phyloP scores from a whole-genome alignment of 1,140 invertebrate species.

The Harlomillsia oculata region DNA sequence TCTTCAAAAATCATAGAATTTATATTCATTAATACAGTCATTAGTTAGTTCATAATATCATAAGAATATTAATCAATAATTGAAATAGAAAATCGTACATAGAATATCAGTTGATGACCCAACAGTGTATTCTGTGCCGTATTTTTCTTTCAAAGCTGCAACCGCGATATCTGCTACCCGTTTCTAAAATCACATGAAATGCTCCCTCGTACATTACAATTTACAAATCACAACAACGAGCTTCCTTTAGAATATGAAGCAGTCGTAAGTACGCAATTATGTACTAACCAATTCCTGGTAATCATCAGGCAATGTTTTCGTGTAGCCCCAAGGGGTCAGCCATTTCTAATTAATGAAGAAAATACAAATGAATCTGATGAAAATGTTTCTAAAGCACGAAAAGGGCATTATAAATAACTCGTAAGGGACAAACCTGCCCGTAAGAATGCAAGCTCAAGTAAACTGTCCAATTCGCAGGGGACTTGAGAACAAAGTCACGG shows the following conservation, averaged over 20 bases:
- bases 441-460: constrained; percentile 16
- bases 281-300: constrained; percentile 38
- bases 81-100: background rate
- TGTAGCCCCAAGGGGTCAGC: constrained; percentile 58
- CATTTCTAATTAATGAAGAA: constrained; percentile 3
- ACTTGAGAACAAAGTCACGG: constrained; percentile 13
- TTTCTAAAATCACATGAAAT: constrained; percentile 21
- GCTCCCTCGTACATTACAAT: background rate
- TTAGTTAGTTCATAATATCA: background rate
- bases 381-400: background rate
- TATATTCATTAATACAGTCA: background rate
- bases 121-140: constrained; percentile 6
- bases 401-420: background rate
- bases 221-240: background rate
- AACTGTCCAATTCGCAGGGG: background rate
- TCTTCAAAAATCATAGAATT: background rate
- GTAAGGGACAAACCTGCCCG: constrained; percentile 5
- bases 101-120: constrained; percentile 9
- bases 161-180: background rate
- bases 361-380: background rate
- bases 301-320: constrained; percentile 41
- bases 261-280: background rate
- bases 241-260: background rate
- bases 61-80: background rate
- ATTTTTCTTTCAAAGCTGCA: background rate